Base-by-base conservation (phyloP, 1,140 invertebrate species). In the Agrypnia vestita region DNA sequence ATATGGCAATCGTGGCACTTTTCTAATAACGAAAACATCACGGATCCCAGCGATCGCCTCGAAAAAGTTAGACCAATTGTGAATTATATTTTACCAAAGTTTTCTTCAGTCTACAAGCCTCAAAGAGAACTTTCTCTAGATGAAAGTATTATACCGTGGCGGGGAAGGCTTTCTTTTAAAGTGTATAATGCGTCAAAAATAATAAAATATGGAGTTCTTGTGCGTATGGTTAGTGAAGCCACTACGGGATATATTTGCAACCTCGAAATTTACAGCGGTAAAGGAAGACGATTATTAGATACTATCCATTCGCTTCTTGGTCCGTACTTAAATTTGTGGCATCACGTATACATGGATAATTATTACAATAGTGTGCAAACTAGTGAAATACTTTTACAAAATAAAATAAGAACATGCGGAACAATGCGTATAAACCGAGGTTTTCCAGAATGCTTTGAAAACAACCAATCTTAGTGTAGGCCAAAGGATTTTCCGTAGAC, bases 321-420 rank as follows among this genome's bases (percentile, higher is more conserved):
- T 74, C 17, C 72, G 3, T 74, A 74, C 35, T 13, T 74, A 74
- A 74, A 74, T 74, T 55, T 55, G 25, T 74, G 72, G 72, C 25
- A 74, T 43, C 72, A 74, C 21, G 49, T 81, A 10, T 84, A 79
- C 83, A 84, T 83, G 10, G 82, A 82, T 71, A 86, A 84, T 78
- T 89, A 84, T 82, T 90, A 88, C 80, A 86, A 84, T 46, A 89
- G 87, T 82, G 82, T 89, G 71, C 13, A 84, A 72, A 83, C 89
- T 71, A 85, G 87, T 73, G 73, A 87, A 74, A 78, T 82, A 83
- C 81, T 89, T 76, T 78, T 89, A 75, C 67, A 85, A 51, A 85
- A 84, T 72, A 84, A 90, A 82, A 91, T 86, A 6, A 86, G 90
- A 86, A 82, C 86, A 9, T 80, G 86, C 80, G 87, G 89, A 74